phyloP scores from a whole-genome alignment of 2,888 invertebrate genomes.

The Andrena marginata region DNA sequence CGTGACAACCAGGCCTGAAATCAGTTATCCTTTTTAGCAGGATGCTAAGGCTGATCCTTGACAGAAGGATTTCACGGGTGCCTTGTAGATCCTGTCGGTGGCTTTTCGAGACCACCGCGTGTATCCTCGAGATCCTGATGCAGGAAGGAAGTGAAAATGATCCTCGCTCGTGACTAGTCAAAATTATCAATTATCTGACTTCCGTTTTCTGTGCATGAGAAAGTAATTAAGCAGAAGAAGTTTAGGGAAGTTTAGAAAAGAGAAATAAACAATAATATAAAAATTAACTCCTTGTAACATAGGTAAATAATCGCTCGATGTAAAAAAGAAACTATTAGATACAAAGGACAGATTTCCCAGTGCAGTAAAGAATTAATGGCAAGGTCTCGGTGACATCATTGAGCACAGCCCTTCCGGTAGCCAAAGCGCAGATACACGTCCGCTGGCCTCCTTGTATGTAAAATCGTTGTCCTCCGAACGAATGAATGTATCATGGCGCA shows the following conservation, averaged over 20 bases:
- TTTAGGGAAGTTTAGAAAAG: background rate
- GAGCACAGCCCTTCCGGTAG: constrained; percentile 52
- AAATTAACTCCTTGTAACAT: background rate
- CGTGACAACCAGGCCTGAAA: constrained; percentile 72
- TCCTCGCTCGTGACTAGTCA: constrained; percentile 16
- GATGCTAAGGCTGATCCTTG: constrained; percentile 51
- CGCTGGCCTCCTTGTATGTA: constrained; percentile 67
- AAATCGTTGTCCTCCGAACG: constrained; percentile 63
- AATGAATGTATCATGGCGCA: constrained; percentile 77
- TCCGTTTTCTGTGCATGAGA: background rate
- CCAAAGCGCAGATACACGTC: constrained; percentile 42
- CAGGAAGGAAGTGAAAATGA: constrained; percentile 69
- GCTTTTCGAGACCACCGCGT: constrained; percentile 21
- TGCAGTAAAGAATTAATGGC: constrained; percentile 5
- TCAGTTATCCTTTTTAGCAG: constrained; percentile 65
- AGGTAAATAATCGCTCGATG: background rate
- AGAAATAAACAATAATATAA: background rate
- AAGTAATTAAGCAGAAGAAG: background rate
- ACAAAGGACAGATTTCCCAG: background rate
- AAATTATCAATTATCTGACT: constrained; percentile 38
- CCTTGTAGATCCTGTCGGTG: constrained; percentile 42
- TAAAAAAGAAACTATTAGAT: background rate
- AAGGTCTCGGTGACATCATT: constrained; percentile 35
- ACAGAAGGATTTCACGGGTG: constrained; percentile 72
- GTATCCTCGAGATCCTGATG: background rate